Evolutionary conservation across 2,113 vertebrate genomes (phyloP), one percentile per base, ranked within the genome.

Genomic region (Prochilodus magdalenae): DNA sequence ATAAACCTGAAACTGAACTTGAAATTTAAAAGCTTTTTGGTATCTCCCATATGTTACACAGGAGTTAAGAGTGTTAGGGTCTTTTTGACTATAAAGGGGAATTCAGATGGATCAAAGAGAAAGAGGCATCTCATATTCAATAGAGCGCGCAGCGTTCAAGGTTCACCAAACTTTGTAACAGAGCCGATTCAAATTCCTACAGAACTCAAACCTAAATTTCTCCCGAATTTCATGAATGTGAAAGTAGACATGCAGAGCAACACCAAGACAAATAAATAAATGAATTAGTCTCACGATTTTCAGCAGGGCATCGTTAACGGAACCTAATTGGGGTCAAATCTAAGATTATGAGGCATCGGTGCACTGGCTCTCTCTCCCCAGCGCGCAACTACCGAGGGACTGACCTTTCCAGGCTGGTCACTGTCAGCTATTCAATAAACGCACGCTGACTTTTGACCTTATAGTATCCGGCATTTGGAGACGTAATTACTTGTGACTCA

Each of bases 341-440:
- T 59, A 59, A 72, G 44, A 72, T 72, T 65, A 30, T 44, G 40
- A 69, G 49, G 62, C 18, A 22, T 69, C 72, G 11, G 16, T 29
- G 72, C 65, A 49, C 60, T 51, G 66, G 63, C 18, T 57, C 3
- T 51, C 18, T 51, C 55, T 30, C 24, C 78, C 80, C 47, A 67
- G 78, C 74, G 59, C n/a, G n/a, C n/a, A n/a, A n/a, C n/a, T 53
- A 73, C 40, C 8, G 59, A 80, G 40, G 15, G 77, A 47, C 4
- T 86, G 81, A 88, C 87, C 87, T 88, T 88, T 88, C 69, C 69
- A 73, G 74, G 14, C 65, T 82, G 82, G 73, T 75, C 78, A 53
- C 75, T 86, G 69, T 83, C 85, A 83, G 59, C 63, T 77, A 57
- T 75, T 75, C 74, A 60, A 79, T 77, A 86, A 47, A 51, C 55